These are phyloP conservation scores for Drosophila yooni DNA, from an alignment of 2,888 invertebrate genomes.

Conservation along the genomic window DNA sequence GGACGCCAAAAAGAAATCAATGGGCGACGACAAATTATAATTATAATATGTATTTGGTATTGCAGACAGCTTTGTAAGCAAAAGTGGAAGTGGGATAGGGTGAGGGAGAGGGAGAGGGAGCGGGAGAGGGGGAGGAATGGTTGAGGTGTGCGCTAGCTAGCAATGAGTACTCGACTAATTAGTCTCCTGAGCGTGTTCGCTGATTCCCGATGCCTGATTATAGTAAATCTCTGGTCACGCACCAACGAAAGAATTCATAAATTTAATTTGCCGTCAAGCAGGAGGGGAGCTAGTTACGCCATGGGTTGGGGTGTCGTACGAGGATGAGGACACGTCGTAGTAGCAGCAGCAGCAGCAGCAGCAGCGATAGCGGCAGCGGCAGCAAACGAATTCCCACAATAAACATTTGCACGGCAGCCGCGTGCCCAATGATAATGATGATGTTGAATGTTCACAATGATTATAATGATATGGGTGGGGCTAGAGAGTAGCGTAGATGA, in stretches of 20 bases:
- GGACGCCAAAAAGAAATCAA: slow-evolving; percentile 49
- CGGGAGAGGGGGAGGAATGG: background rate
- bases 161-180: slow-evolving; percentile 66
- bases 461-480: slow-evolving; percentile 21
- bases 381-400: slow-evolving; percentile 74
- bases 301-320: background rate
- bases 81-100: background rate
- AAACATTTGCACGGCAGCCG: slow-evolving; percentile 74
- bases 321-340: slow-evolving; percentile 57
- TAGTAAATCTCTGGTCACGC: slow-evolving; percentile 81
- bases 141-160: slow-evolving; percentile 29
- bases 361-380: slow-evolving; percentile 39
- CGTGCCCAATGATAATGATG: slow-evolving; percentile 63
- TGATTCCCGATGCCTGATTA: slow-evolving; percentile 78
- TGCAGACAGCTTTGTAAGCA: slow-evolving; percentile 10
- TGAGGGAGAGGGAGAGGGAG: background rate
- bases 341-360: slow-evolving; percentile 29
- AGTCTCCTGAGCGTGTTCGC: slow-evolving; percentile 78
- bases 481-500: background rate
- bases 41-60: slow-evolving; percentile 66
- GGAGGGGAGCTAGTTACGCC: background rate
- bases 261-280: slow-evolving; percentile 70
- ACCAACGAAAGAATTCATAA: slow-evolving; percentile 79
- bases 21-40: slow-evolving; percentile 73
- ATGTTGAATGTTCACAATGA: slow-evolving; percentile 38